phyloP scores from a whole-genome alignment of 1,140 invertebrate genomes.

The Hestina assimilis region DNA sequence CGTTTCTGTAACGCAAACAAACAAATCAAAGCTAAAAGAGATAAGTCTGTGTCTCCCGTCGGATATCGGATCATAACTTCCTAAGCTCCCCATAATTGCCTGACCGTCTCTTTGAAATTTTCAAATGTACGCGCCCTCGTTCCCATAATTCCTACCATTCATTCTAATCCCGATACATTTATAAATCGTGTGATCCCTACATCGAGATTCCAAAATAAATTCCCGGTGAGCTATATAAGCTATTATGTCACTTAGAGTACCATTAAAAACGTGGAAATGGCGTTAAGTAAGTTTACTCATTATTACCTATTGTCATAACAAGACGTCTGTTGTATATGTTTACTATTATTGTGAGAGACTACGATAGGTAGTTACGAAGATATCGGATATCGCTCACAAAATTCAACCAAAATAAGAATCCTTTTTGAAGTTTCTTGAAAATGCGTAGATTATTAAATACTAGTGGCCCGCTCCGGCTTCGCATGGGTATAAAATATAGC shows the following conservation, averaged over 20 bases:
- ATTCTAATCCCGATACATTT: conserved; percentile 41
- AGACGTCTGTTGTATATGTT: too few relatives aligned
- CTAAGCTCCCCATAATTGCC: conserved; percentile 58
- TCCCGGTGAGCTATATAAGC: background rate
- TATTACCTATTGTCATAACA: too few relatives aligned
- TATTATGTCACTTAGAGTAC: conserved; percentile 12
- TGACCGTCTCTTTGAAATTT: conserved; percentile 42
- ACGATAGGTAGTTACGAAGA: too few relatives aligned
- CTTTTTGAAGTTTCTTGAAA: too few relatives aligned
- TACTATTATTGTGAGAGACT: too few relatives aligned
- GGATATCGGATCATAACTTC: conserved; percentile 53
- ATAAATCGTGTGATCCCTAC: conserved; percentile 6
- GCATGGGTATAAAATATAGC: too few relatives aligned
- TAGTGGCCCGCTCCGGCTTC: too few relatives aligned
- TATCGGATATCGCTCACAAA: too few relatives aligned
- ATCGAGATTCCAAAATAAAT: background rate
- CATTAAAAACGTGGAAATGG: background rate
- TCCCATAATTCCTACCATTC: conserved; percentile 39
- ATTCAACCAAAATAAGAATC: too few relatives aligned
- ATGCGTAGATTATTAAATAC: too few relatives aligned
- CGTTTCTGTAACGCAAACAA: conserved; percentile 49
- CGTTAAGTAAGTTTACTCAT: background rate
- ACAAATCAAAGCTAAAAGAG: conserved; percentile 46
- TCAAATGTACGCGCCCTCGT: conserved; percentile 40
- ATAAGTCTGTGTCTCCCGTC: conserved; percentile 53